These are phyloP conservation scores for Linyphia triangularis DNA, from an alignment of 2,888 invertebrate genomes.

Conservation along the genomic window DNA sequence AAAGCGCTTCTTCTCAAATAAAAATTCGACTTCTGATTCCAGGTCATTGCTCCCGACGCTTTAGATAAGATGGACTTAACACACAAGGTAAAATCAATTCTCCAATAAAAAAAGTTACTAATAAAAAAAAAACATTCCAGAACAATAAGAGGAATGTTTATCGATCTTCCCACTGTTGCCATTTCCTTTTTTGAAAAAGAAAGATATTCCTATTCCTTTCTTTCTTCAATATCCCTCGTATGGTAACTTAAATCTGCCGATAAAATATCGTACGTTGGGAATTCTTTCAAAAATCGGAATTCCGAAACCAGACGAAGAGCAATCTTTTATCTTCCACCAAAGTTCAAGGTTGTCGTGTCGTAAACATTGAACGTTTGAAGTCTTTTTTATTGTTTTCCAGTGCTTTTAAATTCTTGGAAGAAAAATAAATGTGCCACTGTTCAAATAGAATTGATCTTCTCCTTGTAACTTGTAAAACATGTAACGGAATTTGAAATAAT, in stretches of 20 bases:
- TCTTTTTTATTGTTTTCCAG: not conserved
- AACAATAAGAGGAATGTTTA: not conserved
- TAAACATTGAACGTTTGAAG: not conserved
- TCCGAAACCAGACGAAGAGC: not conserved
- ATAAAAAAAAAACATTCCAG: no score
- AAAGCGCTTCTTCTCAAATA: no score
- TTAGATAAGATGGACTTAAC: not conserved
- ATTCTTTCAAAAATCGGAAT: not conserved
- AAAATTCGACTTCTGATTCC: not conserved
- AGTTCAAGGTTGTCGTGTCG: constrained; percentile 1
- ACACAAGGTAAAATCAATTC: not conserved
- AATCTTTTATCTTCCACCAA: not conserved
- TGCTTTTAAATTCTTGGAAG: not conserved
- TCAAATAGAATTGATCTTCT: no score
- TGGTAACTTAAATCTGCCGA: not conserved
- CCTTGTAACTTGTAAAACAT: no score
- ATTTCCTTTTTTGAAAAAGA: not conserved
- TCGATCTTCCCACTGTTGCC: not conserved
- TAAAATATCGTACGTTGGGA: not conserved
- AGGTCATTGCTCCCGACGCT: not conserved
- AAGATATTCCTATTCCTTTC: not conserved
- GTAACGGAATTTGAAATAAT: no score
- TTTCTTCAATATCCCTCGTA: not conserved
- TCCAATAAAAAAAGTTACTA: no score
- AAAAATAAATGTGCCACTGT: no score